Evolutionary conservation across 1,140 invertebrate genomes (phyloP).

Genomic region (Micrasema minimum): DNA sequence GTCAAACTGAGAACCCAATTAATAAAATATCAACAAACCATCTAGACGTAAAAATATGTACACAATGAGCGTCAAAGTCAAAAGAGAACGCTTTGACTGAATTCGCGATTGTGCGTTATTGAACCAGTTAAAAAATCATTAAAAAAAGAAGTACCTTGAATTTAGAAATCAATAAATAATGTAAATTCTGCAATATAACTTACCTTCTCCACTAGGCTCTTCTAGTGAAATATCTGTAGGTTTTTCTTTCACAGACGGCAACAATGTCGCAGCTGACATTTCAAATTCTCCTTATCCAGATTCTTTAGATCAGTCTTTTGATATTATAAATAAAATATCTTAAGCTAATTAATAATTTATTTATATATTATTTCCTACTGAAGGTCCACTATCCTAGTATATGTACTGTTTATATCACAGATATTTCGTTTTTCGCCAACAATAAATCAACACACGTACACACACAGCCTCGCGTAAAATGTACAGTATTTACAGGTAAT

Average conservation of each 20-base stretch:
- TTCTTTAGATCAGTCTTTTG: slow-evolving; percentile 43
- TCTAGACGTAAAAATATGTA: no score
- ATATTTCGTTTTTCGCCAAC: slow-evolving; percentile 67
- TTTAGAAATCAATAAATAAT: slow-evolving; percentile 12
- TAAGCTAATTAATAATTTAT: slow-evolving; percentile 47
- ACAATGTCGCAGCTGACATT: slow-evolving; percentile 63
- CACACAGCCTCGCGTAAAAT: slow-evolving; percentile 54
- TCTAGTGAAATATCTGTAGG: slow-evolving; percentile 31
- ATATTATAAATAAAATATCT: slow-evolving; percentile 43
- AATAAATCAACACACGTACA: slow-evolving; percentile 68
- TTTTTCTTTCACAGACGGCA: slow-evolving; percentile 45
- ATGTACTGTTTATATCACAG: slow-evolving; percentile 69
- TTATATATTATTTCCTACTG: slow-evolving; percentile 30
- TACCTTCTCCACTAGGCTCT: slow-evolving; percentile 35
- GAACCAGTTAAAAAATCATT: no score
- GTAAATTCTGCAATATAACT: neutral
- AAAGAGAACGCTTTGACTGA: no score
- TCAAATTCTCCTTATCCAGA: slow-evolving; percentile 56
- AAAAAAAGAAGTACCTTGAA: neutral
- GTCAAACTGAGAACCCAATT: no score
- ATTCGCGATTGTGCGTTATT: no score
- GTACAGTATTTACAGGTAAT: slow-evolving; percentile 45
- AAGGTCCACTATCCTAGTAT: slow-evolving; percentile 55
- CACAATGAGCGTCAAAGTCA: no score
- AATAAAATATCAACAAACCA: no score